These are phyloP conservation scores for Leucania comma DNA, from an alignment of 2,888 invertebrate genomes.

Conservation along the genomic window DNA sequence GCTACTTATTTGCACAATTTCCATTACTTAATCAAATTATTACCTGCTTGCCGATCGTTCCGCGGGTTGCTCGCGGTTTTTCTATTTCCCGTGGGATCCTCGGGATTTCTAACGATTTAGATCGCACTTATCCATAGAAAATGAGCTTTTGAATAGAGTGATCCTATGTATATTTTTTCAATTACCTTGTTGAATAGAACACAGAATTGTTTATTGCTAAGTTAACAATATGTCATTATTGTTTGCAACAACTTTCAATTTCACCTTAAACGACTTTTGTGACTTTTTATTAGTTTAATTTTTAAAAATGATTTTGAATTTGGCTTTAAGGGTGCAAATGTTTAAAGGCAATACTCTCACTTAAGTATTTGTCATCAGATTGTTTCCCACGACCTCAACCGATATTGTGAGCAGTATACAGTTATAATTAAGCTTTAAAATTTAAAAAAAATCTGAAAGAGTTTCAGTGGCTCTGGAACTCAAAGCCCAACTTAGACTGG, in stretches of 20 bases:
- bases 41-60: constrained; percentile 62
- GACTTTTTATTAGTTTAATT: too few species aligned
- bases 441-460: too few species aligned
- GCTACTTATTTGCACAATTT: constrained; percentile 64
- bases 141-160: constrained; percentile 43
- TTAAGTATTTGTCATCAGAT: not conserved
- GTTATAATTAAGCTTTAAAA: too few species aligned
- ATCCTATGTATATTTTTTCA: constrained; percentile 33
- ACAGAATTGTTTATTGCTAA: constrained; percentile 3
- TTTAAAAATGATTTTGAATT: not conserved
- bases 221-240: too few species aligned
- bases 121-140: constrained; percentile 48
- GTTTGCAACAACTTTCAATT: too few species aligned
- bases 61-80: constrained; percentile 58
- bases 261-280: too few species aligned
- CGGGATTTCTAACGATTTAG: constrained; percentile 51
- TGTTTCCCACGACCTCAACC: not conserved
- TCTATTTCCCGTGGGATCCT: constrained; percentile 67
- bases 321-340: not conserved
- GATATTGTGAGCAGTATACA: not conserved
- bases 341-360: not conserved
- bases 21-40: constrained; percentile 67
- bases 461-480: too few species aligned
- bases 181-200: constrained; percentile 6
- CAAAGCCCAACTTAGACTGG: too few species aligned